Conservation (phyloP, 2,113 vertebrate genomes). For the Sitta europaea region DNA sequence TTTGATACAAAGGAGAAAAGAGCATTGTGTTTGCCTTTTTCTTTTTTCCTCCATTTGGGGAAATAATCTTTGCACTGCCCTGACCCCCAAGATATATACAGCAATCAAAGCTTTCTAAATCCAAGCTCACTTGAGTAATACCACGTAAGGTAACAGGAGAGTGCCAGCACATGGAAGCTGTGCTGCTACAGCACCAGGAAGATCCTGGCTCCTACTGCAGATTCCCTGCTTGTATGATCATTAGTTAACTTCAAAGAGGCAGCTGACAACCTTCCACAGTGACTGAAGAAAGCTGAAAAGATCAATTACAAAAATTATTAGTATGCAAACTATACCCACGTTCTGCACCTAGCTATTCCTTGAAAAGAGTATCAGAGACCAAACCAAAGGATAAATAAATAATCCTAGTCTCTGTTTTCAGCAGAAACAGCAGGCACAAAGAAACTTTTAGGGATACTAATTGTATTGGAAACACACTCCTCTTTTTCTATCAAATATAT, state of each 20-base stretch:
- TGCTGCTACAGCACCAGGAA: not conserved
- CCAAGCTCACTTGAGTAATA: not conserved
- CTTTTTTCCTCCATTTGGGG: not conserved
- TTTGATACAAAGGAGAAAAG: not conserved
- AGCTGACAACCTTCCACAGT: slow-evolving; percentile 71
- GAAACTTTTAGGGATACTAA: not conserved
- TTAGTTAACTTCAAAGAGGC: slow-evolving; percentile 75
- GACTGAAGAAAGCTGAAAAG: slow-evolving; percentile 64
- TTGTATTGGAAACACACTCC: slow-evolving; percentile 36
- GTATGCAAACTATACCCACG: slow-evolving; percentile 46
- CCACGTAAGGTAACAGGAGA: not conserved
- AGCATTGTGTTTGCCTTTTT: not conserved
- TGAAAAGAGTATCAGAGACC: not conserved
- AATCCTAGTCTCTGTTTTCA: slow-evolving; percentile 20
- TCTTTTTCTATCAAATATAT: slow-evolving; percentile 19
- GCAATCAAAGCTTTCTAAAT: slow-evolving; percentile 8
- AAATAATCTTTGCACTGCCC: not conserved
- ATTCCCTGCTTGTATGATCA: slow-evolving; percentile 43
- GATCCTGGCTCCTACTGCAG: slow-evolving; percentile 26
- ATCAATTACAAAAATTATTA: slow-evolving; percentile 76
- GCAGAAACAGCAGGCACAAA: slow-evolving; percentile 39
- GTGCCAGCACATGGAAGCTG: not conserved
- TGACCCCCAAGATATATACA: not conserved
- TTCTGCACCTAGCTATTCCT: slow-evolving; percentile 3
- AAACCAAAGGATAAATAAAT: slow-evolving; percentile 47